Evolutionary conservation across 2,113 vertebrate genomes (phyloP).

Genomic region (Alligator mississippiensis): DNA sequence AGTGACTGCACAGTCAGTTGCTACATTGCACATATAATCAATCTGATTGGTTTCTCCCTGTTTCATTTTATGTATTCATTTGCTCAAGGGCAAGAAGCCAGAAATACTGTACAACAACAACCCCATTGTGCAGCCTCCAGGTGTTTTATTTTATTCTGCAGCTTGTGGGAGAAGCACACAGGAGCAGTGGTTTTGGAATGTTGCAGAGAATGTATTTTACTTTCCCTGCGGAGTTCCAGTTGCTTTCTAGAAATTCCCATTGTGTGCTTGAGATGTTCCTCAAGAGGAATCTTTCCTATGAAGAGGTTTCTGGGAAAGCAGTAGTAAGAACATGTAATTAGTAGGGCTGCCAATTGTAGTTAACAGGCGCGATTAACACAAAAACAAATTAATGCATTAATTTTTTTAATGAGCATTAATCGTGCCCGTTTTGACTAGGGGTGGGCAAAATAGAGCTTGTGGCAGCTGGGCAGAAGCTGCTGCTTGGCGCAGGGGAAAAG

Average conservation of each 20-base stretch:
- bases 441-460: too few species aligned
- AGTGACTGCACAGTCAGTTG: not conserved
- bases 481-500: too few species aligned
- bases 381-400: too few species aligned
- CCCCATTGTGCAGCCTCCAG: not conserved
- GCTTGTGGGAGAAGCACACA: not conserved
- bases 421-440: too few species aligned
- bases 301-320: conserved; percentile 17
- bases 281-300: conserved; percentile 2
- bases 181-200: not conserved
- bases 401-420: too few species aligned
- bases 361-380: too few species aligned
- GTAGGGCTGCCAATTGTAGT: too few species aligned
- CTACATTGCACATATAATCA: accelerated
- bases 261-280: accelerated
- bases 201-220: not conserved
- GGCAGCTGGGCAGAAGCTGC: too few species aligned
- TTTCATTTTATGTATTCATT: not conserved
- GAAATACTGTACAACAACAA: not conserved
- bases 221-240: not conserved
- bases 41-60: not conserved
- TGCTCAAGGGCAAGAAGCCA: not conserved
- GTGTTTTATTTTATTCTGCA: not conserved
- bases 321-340: not conserved
- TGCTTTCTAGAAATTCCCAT: not conserved